Base-by-base conservation (phyloP, 64 coral and sea anemone genomes). In the Montipora efflorescens region DNA sequence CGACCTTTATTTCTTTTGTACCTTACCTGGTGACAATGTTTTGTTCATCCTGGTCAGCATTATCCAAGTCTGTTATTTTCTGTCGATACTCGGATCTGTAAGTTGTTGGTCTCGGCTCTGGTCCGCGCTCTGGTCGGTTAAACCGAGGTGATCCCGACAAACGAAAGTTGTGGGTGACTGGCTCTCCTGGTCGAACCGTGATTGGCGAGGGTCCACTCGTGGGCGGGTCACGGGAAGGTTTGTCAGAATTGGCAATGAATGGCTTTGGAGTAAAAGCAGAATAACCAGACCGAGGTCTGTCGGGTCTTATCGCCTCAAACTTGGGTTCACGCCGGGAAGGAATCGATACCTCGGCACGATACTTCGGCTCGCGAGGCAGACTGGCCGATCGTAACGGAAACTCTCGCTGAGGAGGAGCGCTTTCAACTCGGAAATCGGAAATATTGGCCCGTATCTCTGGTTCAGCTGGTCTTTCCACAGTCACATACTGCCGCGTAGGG, bases 321-420 rank as follows among this genome's bases (percentile, higher is more conserved):
- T 85, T 96, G 12, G 87, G 49, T 43, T 84, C 93, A 51, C 84
- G 86, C 70, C 73, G 76, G 44, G 77, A 81, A 18, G 96, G 96
- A 22, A 98, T 89, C 47, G 96, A 92, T 8, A 95, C 92, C 76
- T 98, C 93, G 12, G 96, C 84, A 12, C 92, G 88, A 75, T 96
- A 96, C 1, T 52, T 93, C 9, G 66, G 79, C 45, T 68, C 81
- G 5, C 88, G 76, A 75, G 67, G 84, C 47, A 28, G 88, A 67
- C 61, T 90, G 19, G 47, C 90, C 18, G 14, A 75, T 75, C 55
- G 87, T 67, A 21, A n/a, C 2, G 62, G 88, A 75, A 91, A 91
- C 19, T 92, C 90, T 80, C 67, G 47, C 13, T 59, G 49, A 53
- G 93, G 93, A 4, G 93, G 93, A 4, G 93, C 93, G 55, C 87